Evolutionary conservation across 2,888 invertebrate species (phyloP).

Genomic region (Harpalus rubripes): DNA sequence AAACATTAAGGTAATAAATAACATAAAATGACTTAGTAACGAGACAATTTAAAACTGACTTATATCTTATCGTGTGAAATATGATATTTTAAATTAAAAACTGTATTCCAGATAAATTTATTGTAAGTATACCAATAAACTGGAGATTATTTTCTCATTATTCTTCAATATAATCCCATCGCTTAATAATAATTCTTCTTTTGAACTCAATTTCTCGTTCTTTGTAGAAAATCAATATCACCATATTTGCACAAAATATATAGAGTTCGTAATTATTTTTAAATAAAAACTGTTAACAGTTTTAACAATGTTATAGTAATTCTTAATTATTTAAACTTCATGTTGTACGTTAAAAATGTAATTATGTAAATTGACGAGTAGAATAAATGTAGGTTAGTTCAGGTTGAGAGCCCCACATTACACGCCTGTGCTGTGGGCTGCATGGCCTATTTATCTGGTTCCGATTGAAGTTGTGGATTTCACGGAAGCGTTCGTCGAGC

Average conservation of each 20-base stretch:
- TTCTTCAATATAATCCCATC: conserved; percentile 1
- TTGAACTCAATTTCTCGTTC: conserved; percentile 5
- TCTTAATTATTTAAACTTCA: neutral
- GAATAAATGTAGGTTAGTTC: conserved; percentile 24
- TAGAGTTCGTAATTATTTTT: neutral
- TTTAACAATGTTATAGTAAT: neutral
- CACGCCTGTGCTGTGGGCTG: conserved; percentile 9
- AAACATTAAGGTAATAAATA: too few species aligned
- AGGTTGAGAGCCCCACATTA: neutral
- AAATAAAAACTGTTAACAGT: neutral
- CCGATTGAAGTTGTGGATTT: conserved; percentile 18
- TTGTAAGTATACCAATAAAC: too few species aligned
- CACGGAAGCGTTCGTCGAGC: neutral
- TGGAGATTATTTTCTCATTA: conserved; percentile 18
- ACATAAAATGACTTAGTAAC: too few species aligned
- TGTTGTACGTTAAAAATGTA: neutral
- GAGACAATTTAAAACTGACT: too few species aligned
- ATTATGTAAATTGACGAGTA: neutral
- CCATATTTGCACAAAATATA: conserved; percentile 26
- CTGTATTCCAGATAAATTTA: too few species aligned
- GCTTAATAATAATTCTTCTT: conserved; percentile 19
- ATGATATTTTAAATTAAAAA: too few species aligned
- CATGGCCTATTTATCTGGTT: conserved; percentile 9
- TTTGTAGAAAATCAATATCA: conserved; percentile 20
- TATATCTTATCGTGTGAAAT: too few species aligned